These are phyloP conservation scores for Poicephalus meyeri DNA, from an alignment of 2,113 vertebrate species.

Conservation along the genomic window DNA sequence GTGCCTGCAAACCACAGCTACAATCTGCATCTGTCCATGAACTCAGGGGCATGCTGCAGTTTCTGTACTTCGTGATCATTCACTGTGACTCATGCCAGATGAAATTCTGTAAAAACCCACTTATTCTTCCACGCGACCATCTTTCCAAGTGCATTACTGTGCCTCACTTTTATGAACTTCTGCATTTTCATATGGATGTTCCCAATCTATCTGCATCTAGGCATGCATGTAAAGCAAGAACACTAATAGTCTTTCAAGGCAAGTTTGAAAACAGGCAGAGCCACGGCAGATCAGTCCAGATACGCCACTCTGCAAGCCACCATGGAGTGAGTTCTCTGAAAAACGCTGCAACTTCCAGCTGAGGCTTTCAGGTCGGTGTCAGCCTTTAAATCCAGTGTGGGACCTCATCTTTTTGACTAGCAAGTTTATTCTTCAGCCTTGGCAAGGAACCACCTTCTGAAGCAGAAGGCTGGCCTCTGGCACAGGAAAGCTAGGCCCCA, in stretches of 20 bases:
- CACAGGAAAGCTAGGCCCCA: not conserved
- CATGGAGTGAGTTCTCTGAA: not conserved
- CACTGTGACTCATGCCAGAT: not conserved
- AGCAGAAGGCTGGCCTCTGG: not conserved
- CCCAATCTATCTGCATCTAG: not conserved
- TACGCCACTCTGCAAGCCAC: not conserved
- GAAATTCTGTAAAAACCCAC: not conserved
- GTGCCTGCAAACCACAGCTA: not conserved
- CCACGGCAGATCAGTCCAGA: not conserved
- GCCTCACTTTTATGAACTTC: slow-evolving; percentile 5
- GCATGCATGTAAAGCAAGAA: not conserved
- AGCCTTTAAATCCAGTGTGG: not conserved
- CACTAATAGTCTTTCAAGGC: not conserved
- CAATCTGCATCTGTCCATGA: not conserved
- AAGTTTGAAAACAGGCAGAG: not conserved
- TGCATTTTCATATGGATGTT: not conserved
- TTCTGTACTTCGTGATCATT: not conserved
- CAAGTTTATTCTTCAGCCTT: not conserved
- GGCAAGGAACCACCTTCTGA: not conserved
- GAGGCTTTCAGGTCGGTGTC: not conserved
- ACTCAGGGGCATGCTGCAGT: not conserved
- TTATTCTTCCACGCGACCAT: not conserved
- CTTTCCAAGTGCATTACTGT: slow-evolving; percentile 1
- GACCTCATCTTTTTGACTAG: not conserved
- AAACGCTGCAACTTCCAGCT: not conserved